A percentile compares a stretch with the other conserved stretches of the same genome.
Conservation (phyloP, 2,113 vertebrate genomes). For the Amia ocellicauda region DNA sequence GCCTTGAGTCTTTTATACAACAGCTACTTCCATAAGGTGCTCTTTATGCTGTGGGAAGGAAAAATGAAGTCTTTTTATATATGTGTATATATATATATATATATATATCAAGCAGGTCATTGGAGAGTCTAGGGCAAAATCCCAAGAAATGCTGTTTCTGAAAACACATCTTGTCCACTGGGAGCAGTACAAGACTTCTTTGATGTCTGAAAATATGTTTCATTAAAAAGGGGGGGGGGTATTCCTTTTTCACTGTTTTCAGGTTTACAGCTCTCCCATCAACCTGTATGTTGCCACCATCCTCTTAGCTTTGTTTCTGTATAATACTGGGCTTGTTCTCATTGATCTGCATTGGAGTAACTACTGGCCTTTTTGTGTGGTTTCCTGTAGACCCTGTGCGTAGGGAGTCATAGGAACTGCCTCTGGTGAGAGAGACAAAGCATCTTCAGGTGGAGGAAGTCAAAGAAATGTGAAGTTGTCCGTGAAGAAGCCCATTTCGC, state of each 20-base stretch:
- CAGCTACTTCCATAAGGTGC: neutral
- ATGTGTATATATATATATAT: too few relatives aligned
- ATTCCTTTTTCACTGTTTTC: neutral
- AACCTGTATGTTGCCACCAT: neutral
- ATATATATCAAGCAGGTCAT: neutral
- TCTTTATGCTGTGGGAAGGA: slow-evolving; percentile 1
- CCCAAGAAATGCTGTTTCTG: slow-evolving; percentile 1
- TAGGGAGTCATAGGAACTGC: too few relatives aligned
- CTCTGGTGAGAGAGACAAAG: too few relatives aligned
- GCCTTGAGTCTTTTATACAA: too few relatives aligned
- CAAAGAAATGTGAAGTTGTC: too few relatives aligned
- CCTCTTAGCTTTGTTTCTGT: neutral
- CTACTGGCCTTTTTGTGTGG: too few relatives aligned
- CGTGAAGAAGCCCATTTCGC: too few relatives aligned
- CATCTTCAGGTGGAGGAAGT: too few relatives aligned
- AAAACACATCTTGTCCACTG: neutral
- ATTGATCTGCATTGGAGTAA: too few relatives aligned
- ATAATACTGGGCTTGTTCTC: too few relatives aligned
- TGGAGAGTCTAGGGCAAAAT: neutral
- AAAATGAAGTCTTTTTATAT: neutral
- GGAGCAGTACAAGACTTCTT: neutral
- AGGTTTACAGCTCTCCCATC: neutral
- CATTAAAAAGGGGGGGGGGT: neutral
- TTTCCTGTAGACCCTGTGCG: too few relatives aligned
- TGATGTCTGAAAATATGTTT: slow-evolving; percentile 1